A percentile compares a stretch with the other conserved stretches of the same genome.
These are phyloP conservation scores for Tonatia bakeri DNA, from an alignment of 2,113 vertebrate genomes.

Conservation along the genomic window DNA sequence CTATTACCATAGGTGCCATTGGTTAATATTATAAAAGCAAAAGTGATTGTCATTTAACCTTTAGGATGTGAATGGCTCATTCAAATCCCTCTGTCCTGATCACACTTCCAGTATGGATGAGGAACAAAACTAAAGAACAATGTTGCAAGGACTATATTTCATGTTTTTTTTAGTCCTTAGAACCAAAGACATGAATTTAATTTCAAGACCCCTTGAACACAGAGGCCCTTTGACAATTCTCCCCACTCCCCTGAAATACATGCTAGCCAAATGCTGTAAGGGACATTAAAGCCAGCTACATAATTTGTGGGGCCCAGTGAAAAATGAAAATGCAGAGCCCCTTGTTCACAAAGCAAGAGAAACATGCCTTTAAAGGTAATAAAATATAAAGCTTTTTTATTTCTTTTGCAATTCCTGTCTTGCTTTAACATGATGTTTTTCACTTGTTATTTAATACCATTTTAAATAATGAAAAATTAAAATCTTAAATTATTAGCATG, in stretches of 20 bases:
- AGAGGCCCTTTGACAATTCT: constrained; percentile 35
- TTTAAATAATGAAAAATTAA: constrained; percentile 46
- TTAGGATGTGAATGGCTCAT: constrained; percentile 10
- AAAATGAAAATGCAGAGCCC: neutral
- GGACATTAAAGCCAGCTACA: neutral
- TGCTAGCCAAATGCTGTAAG: neutral
- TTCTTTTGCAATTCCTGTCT: constrained; percentile 17
- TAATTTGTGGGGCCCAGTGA: neutral
- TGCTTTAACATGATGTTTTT: neutral
- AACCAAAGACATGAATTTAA: constrained; percentile 38
- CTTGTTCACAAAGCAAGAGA: neutral
- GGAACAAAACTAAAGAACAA: constrained; percentile 44
- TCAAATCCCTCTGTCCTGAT: constrained; percentile 29
- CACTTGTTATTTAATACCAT: constrained; percentile 21
- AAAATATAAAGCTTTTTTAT: neutral
- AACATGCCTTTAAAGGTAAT: neutral
- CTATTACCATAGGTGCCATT: constrained; percentile 43
- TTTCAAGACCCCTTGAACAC: constrained; percentile 43
- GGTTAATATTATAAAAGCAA: constrained; percentile 39
- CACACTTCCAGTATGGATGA: neutral
- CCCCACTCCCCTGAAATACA: constrained; percentile 10
- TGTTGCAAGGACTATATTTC: neutral
- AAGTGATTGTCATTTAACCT: neutral
- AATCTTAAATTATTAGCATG: constrained; percentile 43
- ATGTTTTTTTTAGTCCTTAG: constrained; percentile 11